Percentiles rank a stretch among this genome's conserved stretches.
phyloP scores from a whole-genome alignment of 2,888 invertebrate genomes.

The Belgica antarctica region DNA sequence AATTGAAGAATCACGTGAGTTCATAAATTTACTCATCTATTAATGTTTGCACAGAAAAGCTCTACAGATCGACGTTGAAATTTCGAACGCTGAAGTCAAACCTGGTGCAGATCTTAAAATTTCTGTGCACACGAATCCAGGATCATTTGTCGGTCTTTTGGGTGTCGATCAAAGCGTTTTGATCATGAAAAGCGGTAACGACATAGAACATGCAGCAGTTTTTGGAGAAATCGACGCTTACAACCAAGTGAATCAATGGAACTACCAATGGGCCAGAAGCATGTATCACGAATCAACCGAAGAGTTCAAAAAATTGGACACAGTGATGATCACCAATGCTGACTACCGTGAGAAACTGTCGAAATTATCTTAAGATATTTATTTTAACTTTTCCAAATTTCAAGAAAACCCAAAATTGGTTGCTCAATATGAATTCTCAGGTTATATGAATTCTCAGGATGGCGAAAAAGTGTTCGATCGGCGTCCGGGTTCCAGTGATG shows the following conservation, averaged over 20 bases:
- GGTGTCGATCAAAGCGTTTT: conserved; percentile 77
- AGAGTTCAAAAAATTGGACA: conserved; percentile 12
- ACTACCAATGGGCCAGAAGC: neutral
- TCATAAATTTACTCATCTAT: conserved; percentile 41
- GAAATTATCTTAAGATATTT: neutral
- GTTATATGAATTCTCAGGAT: no score
- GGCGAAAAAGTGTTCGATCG: neutral
- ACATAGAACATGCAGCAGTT: conserved; percentile 50
- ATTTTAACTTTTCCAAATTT: no score
- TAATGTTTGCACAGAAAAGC: conserved; percentile 24
- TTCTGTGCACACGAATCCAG: conserved; percentile 72
- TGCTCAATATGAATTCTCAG: no score
- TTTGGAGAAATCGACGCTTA: conserved; percentile 4
- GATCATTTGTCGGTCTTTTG: conserved; percentile 76
- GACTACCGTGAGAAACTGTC: neutral
- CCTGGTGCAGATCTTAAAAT: conserved; percentile 74
- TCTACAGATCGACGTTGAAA: conserved; percentile 44
- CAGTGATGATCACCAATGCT: conserved; percentile 42
- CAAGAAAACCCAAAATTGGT: no score
- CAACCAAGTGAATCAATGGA: neutral
- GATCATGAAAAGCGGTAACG: conserved; percentile 67
- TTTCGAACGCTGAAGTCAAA: conserved; percentile 59
- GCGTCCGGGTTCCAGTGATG: neutral
- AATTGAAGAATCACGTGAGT: conserved; percentile 62
- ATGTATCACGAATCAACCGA: neutral